A percentile compares a stretch with the other conserved stretches of the same genome.
phyloP scores from a whole-genome alignment of 2,888 invertebrate species.

The Shargacucullia verbasci region DNA sequence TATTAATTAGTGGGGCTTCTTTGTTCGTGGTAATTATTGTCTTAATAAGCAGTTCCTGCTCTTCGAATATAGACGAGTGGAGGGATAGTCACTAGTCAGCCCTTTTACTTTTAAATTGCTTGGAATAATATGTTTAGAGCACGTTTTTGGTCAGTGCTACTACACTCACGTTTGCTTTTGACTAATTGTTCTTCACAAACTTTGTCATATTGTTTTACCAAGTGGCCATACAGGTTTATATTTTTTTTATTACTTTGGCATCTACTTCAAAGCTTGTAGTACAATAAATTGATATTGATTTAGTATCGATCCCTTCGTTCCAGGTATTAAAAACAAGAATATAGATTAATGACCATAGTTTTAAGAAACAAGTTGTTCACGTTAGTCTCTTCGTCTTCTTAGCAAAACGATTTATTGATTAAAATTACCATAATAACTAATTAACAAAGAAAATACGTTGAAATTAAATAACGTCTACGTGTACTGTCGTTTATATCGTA shows the following conservation, averaged over 20 bases:
- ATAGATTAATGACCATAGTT: too few relatives aligned
- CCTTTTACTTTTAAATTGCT: slow-evolving; percentile 76
- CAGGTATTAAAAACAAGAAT: too few relatives aligned
- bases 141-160: slow-evolving; percentile 58
- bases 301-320: too few relatives aligned
- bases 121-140: slow-evolving; percentile 70
- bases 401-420: slow-evolving; percentile 21
- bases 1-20: slow-evolving; percentile 88
- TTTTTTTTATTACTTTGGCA: not conserved
- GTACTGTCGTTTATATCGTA: slow-evolving; percentile 84
- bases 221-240: not conserved
- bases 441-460: slow-evolving; percentile 53
- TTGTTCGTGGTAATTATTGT: slow-evolving; percentile 89
- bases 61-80: slow-evolving; percentile 79
- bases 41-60: slow-evolving; percentile 89
- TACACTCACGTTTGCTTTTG: slow-evolving; percentile 29
- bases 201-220: slow-evolving; percentile 9
- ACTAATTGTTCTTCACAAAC: slow-evolving; percentile 16
- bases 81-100: slow-evolving; percentile 83
- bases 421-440: slow-evolving; percentile 8
- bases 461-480: slow-evolving; percentile 72
- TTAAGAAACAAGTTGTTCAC: too few relatives aligned
- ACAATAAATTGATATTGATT: too few relatives aligned
- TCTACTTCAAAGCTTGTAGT: not conserved
- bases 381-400: not conserved